phyloP scores from a whole-genome alignment of 2,113 vertebrate species.

The Lagenorhynchus albirostris region DNA sequence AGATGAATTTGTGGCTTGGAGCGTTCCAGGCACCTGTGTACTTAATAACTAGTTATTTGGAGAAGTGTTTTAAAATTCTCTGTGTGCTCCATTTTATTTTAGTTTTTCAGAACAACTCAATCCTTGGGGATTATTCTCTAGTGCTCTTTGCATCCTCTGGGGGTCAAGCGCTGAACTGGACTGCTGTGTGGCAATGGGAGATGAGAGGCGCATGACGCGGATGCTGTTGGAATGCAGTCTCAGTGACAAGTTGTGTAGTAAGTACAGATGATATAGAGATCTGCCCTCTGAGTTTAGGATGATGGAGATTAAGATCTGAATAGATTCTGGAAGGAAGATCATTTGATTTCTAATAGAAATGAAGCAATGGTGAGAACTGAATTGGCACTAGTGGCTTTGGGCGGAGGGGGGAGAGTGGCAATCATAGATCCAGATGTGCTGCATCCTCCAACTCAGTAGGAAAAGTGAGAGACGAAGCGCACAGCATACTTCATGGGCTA shows the following conservation, averaged over 20 bases:
- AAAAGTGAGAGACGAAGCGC: neutral
- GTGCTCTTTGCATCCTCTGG: neutral
- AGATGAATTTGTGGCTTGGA: neutral
- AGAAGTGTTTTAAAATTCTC: neutral
- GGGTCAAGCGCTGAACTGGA: neutral
- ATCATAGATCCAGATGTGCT: neutral
- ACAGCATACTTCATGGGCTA: neutral
- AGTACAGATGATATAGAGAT: conserved; percentile 33
- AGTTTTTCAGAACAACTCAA: neutral
- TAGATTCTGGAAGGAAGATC: neutral
- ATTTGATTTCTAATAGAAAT: neutral
- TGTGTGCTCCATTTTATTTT: neutral
- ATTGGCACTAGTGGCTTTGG: neutral
- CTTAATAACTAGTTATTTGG: neutral
- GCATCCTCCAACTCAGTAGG: neutral
- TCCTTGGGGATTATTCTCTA: neutral
- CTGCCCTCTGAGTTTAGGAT: neutral
- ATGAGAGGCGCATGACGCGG: conserved; percentile 57
- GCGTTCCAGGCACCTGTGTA: neutral
- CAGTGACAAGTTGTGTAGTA: conserved; percentile 82
- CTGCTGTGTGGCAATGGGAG: neutral
- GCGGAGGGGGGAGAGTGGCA: neutral
- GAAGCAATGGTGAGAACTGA: neutral
- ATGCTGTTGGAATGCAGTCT: conserved; percentile 79
- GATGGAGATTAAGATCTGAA: neutral